Evolutionary conservation across 2,113 vertebrate genomes (phyloP), one percentile per base, ranked within the genome.

Genomic region (Callionymus lyra): DNA sequence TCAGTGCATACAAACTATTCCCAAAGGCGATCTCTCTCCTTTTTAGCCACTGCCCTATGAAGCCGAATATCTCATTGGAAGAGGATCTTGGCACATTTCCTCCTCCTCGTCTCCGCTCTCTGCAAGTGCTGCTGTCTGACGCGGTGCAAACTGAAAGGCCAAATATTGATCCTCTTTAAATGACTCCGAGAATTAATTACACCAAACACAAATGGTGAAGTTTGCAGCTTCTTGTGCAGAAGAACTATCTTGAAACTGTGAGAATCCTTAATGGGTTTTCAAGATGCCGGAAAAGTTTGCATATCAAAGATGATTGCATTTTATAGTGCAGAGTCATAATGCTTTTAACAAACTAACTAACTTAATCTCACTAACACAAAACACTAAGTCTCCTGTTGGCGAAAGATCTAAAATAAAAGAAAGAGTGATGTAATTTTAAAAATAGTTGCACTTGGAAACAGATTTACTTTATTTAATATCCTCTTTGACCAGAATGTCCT

Each of bases 131-230:
- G 12, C 46, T 44, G 48, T 39, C 41, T 61, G 31, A 38, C 41
- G 53, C 47, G 46, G 55, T 50, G 56, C 58, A 59, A 59, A 39
- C 53, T 53, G 13, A 53, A 18, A 60, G 42, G 61, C 77, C 79
- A 72, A 68, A 72, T 72, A 74, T 65, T 67, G 56, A 79, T 72
- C 65, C 59, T 47, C 47, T 56, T 32, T 48, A 43, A 73, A 56
- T 76, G 63, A 65, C 60, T 54, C 43, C 42, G 9, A 52, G 47
- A 79, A 66, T 80, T 55, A 72, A 57, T 76, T 81, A 70, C 47
- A 45, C 55, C 56, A 46, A 68, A 79, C 66, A 44, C 54, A 73
- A 76, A 81, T 54, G 63, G 6, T 12, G 40, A 50, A 45, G 57
- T 41, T 64, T 73, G 56, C 41, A 33, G 56, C 47, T 40, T 50